Evolutionary conservation across 2,888 invertebrate genomes (phyloP).

Genomic region (Lamproptera curius): DNA sequence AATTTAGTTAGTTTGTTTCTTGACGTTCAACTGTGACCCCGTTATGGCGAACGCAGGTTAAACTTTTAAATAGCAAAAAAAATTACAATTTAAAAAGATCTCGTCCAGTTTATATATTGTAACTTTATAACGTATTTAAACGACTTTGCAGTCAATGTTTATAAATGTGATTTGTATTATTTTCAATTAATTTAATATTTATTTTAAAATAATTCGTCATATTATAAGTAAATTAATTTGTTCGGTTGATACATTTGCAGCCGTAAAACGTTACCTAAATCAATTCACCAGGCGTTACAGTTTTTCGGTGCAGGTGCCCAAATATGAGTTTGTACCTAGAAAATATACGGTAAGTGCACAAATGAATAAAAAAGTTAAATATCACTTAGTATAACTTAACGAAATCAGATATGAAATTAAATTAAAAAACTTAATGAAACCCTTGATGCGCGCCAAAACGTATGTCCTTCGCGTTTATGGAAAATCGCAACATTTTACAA

Average conservation of each 20-base stretch:
- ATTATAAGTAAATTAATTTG: background rate
- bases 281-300: conserved; percentile 6
- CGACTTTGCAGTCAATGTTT: too few species aligned
- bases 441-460: too few species aligned
- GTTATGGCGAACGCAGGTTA: conserved; percentile 32
- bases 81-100: background rate
- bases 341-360: conserved; percentile 46
- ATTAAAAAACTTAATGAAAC: too few species aligned
- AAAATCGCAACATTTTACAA: too few species aligned
- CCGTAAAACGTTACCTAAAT: conserved; percentile 16
- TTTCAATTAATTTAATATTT: too few species aligned
- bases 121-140: too few species aligned
- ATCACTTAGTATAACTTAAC: too few species aligned
- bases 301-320: conserved; percentile 30
- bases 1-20: conserved; percentile 9
- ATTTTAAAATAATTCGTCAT: too few species aligned
- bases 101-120: too few species aligned
- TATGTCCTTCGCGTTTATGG: too few species aligned
- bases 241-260: conserved; percentile 4
- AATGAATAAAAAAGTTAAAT: background rate
- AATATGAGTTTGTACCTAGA: conserved; percentile 46
- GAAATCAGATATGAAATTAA: too few species aligned
- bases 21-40: conserved; percentile 2
- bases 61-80: background rate
- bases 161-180: too few species aligned